Evolutionary conservation across 2,888 invertebrate genomes (phyloP), one percentile per base, ranked within the genome.

Genomic region (Ophonus ardosiacus): DNA sequence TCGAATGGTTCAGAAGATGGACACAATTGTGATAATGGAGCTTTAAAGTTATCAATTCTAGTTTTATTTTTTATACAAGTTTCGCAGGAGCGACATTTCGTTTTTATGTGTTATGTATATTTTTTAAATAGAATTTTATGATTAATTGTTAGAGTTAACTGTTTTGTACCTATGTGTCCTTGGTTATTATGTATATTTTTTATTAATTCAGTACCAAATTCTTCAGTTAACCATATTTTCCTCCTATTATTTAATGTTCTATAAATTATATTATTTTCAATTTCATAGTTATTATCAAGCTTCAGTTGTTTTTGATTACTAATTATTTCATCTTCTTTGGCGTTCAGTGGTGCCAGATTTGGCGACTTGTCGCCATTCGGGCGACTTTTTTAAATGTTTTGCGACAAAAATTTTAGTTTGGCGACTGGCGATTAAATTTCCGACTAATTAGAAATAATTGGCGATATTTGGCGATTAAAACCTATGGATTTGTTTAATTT

Each of bases 1-100:
- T 65, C 65, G 24, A 65, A 65, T 31, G 31, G 31, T 65, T n/a
- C n/a, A n/a, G n/a, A 57, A 15, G n/a, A 3, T 84, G 85, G 85
- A 59, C 17, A 3, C 15, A 59, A 17, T 63, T 63, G 63, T 17
- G 63, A 63, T 24, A 63, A 21, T 18, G 63, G 24, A 18, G 63
- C 63, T 63, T 21, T 63, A 0, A 63, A 63, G 18, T 18, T 18
- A 63, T 21, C 63, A 63, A 63, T 63, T 63, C 63, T 63, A 10
- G 24, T 21, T 21, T 63, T 63, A 18, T 63, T 63, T 63, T 63
- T 63, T 10, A 63, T 63, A 18, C 63, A 63, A 6, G 18, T 21
- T 63, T 63, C 24, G 13, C 63, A 63, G 18, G 63, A 63, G 18
- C 18, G 63, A 21, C 63, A 63, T 7, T 5, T 63, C 4, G 8